A percentile compares a stretch with the other conserved stretches of the same genome.
phyloP scores from a whole-genome alignment of 2,113 vertebrate genomes.

The Scophthalmus maximus region DNA sequence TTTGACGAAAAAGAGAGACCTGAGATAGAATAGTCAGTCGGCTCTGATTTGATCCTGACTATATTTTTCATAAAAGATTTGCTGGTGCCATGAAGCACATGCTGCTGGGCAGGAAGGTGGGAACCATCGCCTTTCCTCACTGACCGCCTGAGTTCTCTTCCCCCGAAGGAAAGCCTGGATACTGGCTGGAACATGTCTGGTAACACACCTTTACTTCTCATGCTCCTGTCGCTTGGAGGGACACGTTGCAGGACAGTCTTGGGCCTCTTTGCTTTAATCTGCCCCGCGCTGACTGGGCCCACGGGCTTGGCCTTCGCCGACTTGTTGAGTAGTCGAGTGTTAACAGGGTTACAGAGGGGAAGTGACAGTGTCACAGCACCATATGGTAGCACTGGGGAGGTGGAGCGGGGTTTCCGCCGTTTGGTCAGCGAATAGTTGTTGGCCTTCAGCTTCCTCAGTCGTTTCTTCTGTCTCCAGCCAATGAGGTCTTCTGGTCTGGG shows the following conservation, averaged over 20 bases:
- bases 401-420: conserved; percentile 76
- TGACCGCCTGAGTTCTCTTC: conserved; percentile 66
- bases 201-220: conserved; percentile 71
- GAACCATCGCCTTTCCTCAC: conserved; percentile 46
- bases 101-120: conserved; percentile 32
- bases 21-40: conserved; percentile 69
- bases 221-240: conserved; percentile 74
- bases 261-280: conserved; percentile 55
- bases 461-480: conserved; percentile 86
- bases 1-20: conserved; percentile 37
- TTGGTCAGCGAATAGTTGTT: conserved; percentile 84
- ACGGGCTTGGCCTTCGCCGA: conserved; percentile 66
- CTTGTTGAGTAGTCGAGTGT: conserved; percentile 70
- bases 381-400: conserved; percentile 41
- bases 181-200: conserved; percentile 62
- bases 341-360: conserved; percentile 78
- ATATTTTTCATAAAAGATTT: conserved; percentile 49
- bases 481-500: conserved; percentile 82
- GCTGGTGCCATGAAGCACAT: conserved; percentile 19
- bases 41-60: conserved; percentile 77
- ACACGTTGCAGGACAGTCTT: conserved; percentile 15
- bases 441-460: conserved; percentile 84
- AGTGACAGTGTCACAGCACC: conserved; percentile 63
- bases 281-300: conserved; percentile 13
- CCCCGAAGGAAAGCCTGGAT: conserved; percentile 34